phyloP scores from a whole-genome alignment of 2,888 invertebrate species.

The Aethes cnicana region DNA sequence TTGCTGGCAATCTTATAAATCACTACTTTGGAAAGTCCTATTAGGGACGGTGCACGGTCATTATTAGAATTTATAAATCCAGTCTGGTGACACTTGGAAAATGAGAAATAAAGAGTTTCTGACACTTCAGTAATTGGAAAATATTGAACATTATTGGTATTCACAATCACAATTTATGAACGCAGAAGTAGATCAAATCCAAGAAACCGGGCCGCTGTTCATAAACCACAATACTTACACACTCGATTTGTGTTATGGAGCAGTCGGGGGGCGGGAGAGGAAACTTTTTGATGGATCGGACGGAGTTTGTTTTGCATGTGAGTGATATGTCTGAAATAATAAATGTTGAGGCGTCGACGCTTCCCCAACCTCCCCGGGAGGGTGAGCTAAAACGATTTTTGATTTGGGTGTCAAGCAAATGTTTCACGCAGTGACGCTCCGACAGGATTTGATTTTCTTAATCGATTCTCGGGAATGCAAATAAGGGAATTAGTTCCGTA shows the following conservation, averaged over 20 bases:
- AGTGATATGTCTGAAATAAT: conserved; percentile 83
- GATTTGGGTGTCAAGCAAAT: conserved; percentile 83
- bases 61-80: not conserved
- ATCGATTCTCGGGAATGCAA: conserved; percentile 75
- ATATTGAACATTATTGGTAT: too few relatives aligned
- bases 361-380: conserved; percentile 66
- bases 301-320: conserved; percentile 82
- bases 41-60: conserved; percentile 1
- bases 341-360: conserved; percentile 82
- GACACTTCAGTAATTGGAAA: too few relatives aligned
- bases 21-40: conserved; percentile 16
- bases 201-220: conserved; percentile 43
- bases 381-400: conserved; percentile 82
- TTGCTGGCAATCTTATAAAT: conserved; percentile 34
- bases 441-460: conserved; percentile 79
- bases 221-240: conserved; percentile 75
- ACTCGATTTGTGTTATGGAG: conserved; percentile 74
- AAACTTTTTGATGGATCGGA: conserved; percentile 82
- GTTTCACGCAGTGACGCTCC: conserved; percentile 78
- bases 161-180: not conserved
- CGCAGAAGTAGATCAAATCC: conserved; percentile 26
- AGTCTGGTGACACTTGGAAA: not conserved
- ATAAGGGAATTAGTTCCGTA: conserved; percentile 43
- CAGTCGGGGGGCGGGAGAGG: conserved; percentile 49
- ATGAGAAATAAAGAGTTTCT: too few relatives aligned